phyloP scores from a whole-genome alignment of 2,797 vertebrate genomes.

The Microcaecilia unicolor region DNA sequence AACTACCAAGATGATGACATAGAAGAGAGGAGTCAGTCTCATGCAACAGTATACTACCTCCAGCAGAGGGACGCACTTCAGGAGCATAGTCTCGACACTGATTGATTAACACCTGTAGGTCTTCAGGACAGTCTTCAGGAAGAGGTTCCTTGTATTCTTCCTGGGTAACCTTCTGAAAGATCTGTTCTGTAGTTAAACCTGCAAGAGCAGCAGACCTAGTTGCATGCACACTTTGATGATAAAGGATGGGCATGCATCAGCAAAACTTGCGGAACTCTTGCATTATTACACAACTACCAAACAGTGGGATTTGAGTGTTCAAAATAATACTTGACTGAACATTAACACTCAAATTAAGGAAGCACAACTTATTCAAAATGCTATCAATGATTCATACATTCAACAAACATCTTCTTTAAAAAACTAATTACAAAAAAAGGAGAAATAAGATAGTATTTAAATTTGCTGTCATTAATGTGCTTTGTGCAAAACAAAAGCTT shows the following conservation, averaged over 20 bases:
- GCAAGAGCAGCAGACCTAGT: background rate
- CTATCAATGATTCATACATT: too few relatives aligned
- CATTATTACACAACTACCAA: too few relatives aligned
- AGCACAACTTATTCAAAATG: background rate
- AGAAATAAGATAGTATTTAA: too few relatives aligned
- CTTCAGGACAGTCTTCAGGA: conserved; percentile 51
- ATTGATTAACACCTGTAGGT: conserved; percentile 47
- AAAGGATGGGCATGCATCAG: rapidly evolving
- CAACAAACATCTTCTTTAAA: too few relatives aligned
- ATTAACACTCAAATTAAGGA: background rate
- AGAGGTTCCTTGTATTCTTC: conserved; percentile 41
- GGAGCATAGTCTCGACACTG: conserved; percentile 50
- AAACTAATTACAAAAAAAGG: too few relatives aligned
- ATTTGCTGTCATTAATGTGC: too few relatives aligned
- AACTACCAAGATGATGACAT: too few relatives aligned
- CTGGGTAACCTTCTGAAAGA: conserved; percentile 46
- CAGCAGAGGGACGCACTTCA: conserved; percentile 58
- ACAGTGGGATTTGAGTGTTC: background rate
- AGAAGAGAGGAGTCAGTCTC: too few relatives aligned
- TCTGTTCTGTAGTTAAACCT: conserved; percentile 35
- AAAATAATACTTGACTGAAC: background rate
- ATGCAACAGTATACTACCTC: conserved; percentile 57
- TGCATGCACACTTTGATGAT: background rate
- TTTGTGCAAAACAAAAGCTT: too few relatives aligned
- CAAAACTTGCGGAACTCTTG: too few relatives aligned